Base-by-base conservation (phyloP, 35 echinoderm and acorn worm genomes). In the Apostichopus californicus region DNA sequence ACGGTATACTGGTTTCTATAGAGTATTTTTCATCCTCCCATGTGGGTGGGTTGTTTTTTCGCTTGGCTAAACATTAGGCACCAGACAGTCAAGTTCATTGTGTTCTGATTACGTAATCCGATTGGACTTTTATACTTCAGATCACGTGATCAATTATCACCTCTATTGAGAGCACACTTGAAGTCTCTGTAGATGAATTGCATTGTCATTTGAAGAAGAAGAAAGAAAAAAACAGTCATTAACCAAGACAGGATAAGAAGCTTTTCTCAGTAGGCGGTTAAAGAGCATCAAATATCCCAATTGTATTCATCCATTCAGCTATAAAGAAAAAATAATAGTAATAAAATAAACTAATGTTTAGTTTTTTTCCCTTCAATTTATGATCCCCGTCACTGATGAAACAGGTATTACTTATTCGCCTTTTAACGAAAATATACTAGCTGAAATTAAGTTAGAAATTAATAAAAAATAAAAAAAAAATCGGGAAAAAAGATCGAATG, bases 21-120 rank as follows among this genome's bases (percentile, higher is more conserved):
- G 34, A 46, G 34, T 46, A 46, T 46, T 46, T 34, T 46, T 46
- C 34, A 46, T 46, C 34, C 34, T 46, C 34, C 34, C 34, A 46
- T 46, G 34, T 46, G 34, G 34, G 34, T 46, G 34, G 34, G 64
- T 18, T 68, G 64, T 18, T 68, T 68, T 68, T 68, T 18, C 18
- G 64, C 64, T 18, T 18, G 64, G 18, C 11, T 68, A 68, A 68
- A 68, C 64, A 68, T 68, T 68, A 18, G 80, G 80, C 80, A 56
- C 53, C 64, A 14, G 80, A 83, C 46, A 18, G 55, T 56, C 80
- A 83, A 83, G 80, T 83, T 83, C 80, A 83, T 83, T 83, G 80
- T 83, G 80, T 53, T 83, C 26, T 46, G 46, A 83, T 83, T 83
- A 83, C 80, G 80, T 55, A 83, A 83, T 83, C 28, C 34, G 80